Conservation (phyloP, 2,888 invertebrate species). For the Trypoxylon attenuatum region DNA sequence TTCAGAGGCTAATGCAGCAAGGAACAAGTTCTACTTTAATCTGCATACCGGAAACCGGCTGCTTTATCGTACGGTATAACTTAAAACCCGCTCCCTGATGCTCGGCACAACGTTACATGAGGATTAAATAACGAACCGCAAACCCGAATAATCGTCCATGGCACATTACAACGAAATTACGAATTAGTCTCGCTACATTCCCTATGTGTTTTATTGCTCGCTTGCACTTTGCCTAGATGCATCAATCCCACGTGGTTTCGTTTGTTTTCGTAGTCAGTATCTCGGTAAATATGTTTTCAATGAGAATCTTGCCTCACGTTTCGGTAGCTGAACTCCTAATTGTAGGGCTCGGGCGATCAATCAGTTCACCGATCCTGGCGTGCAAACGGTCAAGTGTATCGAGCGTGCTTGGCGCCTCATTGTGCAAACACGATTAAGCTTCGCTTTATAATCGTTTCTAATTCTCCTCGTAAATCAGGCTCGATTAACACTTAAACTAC, state of each 20-base stretch:
- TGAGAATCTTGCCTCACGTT: constrained; percentile 17
- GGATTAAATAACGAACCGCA: no score
- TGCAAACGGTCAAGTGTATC: background rate
- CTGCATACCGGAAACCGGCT: no score
- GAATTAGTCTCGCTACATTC: no score
- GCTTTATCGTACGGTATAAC: no score
- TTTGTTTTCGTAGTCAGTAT: background rate
- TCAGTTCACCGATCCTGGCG: background rate
- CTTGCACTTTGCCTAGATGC: no score
- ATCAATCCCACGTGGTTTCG: constrained; percentile 3
- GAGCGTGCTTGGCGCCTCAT: background rate
- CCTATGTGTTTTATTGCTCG: no score
- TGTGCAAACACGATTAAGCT: background rate
- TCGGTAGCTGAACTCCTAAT: constrained; percentile 7
- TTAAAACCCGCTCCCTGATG: no score
- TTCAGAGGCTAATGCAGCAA: background rate
- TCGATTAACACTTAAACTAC: background rate
- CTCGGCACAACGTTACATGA: no score
- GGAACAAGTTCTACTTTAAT: background rate
- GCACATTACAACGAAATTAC: no score
- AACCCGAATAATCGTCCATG: no score
- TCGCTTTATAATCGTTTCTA: background rate
- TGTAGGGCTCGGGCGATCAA: constrained; percentile 3
- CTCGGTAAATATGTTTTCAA: background rate
- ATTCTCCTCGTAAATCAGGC: background rate